phyloP scores from a whole-genome alignment of 2,797 vertebrate species.

The Sebastes jordani region DNA sequence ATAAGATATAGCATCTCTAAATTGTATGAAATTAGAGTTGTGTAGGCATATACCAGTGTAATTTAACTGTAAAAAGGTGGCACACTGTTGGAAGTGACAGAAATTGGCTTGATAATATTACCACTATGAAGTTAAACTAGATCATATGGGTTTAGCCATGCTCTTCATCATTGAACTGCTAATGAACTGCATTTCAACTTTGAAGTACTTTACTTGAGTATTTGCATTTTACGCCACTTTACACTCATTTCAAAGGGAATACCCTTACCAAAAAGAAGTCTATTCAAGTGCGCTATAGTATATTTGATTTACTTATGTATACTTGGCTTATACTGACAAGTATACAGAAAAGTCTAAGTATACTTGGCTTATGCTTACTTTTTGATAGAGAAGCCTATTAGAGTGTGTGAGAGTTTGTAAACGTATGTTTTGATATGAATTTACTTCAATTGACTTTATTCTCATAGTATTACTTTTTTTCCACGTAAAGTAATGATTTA shows the following conservation, averaged over 20 bases:
- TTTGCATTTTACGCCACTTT: background rate
- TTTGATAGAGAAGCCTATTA: no score
- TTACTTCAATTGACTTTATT: no score
- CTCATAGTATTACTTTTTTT: no score
- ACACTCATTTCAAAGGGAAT: background rate
- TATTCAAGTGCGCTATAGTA: no score
- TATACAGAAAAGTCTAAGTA: no score
- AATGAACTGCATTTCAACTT: background rate
- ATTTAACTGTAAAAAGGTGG: background rate
- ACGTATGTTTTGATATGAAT: no score
- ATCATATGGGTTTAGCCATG: background rate
- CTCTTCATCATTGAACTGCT: background rate
- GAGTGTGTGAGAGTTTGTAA: no score
- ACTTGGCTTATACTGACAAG: accelerated
- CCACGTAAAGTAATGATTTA: no score
- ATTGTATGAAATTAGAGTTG: background rate
- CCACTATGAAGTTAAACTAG: background rate
- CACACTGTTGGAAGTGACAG: background rate
- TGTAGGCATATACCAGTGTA: background rate
- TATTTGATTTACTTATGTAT: no score
- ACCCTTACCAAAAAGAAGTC: no score
- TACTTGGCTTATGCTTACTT: no score
- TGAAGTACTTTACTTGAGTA: background rate
- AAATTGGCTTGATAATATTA: background rate
- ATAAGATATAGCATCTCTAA: background rate